Evolutionary conservation across 2,113 vertebrate species (phyloP), one percentile per base, ranked within the genome.

Genomic region (Pteruthius melanotis): DNA sequence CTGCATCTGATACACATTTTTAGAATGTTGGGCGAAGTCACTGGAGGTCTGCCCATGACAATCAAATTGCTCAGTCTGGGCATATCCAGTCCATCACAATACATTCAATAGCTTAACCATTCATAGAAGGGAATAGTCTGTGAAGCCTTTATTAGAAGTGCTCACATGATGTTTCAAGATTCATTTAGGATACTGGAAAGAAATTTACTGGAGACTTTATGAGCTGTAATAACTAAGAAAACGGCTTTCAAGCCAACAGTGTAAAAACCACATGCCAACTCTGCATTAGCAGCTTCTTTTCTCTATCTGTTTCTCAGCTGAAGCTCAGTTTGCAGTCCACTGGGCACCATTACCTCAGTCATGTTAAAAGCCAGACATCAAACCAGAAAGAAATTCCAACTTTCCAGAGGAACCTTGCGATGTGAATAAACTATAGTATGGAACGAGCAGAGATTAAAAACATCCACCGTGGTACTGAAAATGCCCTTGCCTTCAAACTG

Each of bases 211-310:
- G 71, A 47, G 82, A 80, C 56, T 95, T 97, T 95, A 95, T 74
- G 84, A 96, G 92, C 83, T 96, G 88, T 89, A 95, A 81, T 94
- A 93, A 95, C 50, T 75, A 96, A 49, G 83, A 90, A 97, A 96
- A 91, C 68, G 80, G 53, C 93, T 93, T 97, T 89, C 80, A 92
- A 89, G 93, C 93, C 94, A 96, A 81, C 40, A 76, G 88, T 57
- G 69, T 61, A 92, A 94, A 95, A 95, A 92, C 69, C 64, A 89
- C 65, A 68, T 68, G 92, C 90, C 93, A 95, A 64, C 76, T 94
- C 85, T 82, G 88, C 71, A 90, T 96, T 94, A 95, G 76, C 65
- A 88, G 92, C 65, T 83, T 87, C 76, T 96, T 89, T 95, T 88
- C 88, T 78, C 76, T 96, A 96, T 96, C 94, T 93, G 87, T 84